These are phyloP conservation scores for Danionella dracula DNA, from an alignment of 2,797 vertebrate genomes.

Conservation along the genomic window DNA sequence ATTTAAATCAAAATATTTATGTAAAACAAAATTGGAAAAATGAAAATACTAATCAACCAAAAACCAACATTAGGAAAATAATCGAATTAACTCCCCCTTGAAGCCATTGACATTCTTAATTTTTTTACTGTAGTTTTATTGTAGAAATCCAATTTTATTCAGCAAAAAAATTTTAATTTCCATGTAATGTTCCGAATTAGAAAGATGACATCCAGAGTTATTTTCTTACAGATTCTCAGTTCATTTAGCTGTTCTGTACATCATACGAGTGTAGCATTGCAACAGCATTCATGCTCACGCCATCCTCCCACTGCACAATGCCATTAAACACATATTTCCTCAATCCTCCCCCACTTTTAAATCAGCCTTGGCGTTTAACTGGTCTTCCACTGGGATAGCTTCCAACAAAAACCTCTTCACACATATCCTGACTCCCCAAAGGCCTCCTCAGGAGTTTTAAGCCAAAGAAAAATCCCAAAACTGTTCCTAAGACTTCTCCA, in stretches of 20 bases:
- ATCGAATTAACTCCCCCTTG: too few relatives aligned
- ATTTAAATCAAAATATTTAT: too few relatives aligned
- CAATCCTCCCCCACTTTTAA: conserved; percentile 48
- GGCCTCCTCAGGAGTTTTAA: conserved; percentile 37
- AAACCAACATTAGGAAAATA: too few relatives aligned
- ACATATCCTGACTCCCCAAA: conserved; percentile 43
- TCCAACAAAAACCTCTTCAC: conserved; percentile 58
- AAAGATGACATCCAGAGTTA: too few relatives aligned
- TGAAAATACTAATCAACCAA: too few relatives aligned
- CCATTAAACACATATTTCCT: conserved; percentile 48
- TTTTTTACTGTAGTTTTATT: too few relatives aligned
- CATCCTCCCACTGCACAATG: not conserved
- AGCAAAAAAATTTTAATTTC: too few relatives aligned
- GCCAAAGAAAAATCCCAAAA: conserved; percentile 53
- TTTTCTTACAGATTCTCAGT: too few relatives aligned
- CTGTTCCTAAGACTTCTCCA: conserved; percentile 35
- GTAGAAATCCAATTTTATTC: too few relatives aligned
- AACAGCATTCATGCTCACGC: conserved; percentile 10
- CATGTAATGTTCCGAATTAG: too few relatives aligned
- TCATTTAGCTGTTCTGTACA: not conserved
- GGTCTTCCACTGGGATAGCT: conserved; percentile 50
- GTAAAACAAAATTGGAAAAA: too few relatives aligned
- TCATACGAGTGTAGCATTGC: not conserved
- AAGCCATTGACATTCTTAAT: too few relatives aligned
- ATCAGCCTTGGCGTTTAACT: not conserved